These are phyloP conservation scores for Agrochola lota DNA, from an alignment of 2,888 invertebrate genomes.

Conservation along the genomic window DNA sequence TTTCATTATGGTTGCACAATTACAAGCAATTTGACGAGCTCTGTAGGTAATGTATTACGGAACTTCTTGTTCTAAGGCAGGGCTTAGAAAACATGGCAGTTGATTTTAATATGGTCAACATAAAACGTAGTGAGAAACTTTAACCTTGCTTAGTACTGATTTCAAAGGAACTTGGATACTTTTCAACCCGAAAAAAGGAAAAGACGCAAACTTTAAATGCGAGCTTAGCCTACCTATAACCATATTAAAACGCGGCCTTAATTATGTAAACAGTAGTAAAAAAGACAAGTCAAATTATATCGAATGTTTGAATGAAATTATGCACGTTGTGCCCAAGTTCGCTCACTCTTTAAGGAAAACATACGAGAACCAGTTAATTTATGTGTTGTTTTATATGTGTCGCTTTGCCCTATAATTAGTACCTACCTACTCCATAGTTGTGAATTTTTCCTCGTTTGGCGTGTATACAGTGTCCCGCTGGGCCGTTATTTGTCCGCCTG, in stretches of 20 bases:
- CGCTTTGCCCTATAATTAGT: constrained; percentile 35
- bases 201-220: not conserved
- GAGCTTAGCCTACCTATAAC: not conserved
- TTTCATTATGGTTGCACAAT: constrained; percentile 20
- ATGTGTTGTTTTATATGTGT: constrained; percentile 12
- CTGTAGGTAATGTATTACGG: not conserved
- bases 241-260: not conserved
- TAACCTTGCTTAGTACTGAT: not conserved
- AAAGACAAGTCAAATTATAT: not conserved
- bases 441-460: constrained; percentile 39
- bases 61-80: not conserved
- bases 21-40: not conserved
- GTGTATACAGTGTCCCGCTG: constrained; percentile 28
- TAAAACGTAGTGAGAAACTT: not conserved
- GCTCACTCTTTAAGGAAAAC: constrained; percentile 27
- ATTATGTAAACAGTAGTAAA: not conserved
- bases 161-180: not conserved
- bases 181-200: not conserved
- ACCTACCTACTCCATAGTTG: not conserved
- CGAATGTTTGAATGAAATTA: constrained; percentile 5
- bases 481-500: constrained; percentile 21
- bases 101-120: not conserved
- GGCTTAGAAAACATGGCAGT: not conserved
- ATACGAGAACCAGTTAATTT: constrained; percentile 1
- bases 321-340: not conserved